Evolutionary conservation across 2,113 vertebrate genomes (phyloP).

Genomic region (Blennius ocellaris): DNA sequence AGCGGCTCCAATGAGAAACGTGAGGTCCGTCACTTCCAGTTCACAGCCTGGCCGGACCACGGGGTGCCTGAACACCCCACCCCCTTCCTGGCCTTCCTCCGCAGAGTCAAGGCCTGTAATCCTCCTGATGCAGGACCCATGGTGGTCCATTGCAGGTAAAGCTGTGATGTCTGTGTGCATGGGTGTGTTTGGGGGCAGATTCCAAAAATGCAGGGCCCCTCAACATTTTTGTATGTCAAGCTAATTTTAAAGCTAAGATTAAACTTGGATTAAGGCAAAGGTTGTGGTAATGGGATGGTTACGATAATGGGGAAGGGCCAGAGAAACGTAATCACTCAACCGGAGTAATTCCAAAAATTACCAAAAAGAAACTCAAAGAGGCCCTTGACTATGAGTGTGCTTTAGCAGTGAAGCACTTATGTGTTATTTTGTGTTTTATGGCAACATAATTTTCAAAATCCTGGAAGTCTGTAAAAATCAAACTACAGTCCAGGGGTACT

Average conservation of each 20-base stretch:
- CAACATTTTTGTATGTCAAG: too few species aligned
- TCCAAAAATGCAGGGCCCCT: too few species aligned
- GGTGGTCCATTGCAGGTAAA: conserved; percentile 96
- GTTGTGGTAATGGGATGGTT: too few species aligned
- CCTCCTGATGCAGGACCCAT: conserved; percentile 97
- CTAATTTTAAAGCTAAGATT: too few species aligned
- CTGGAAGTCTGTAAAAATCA: conserved; percentile 36
- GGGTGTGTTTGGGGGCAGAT: background rate
- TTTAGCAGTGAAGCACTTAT: conserved; percentile 39
- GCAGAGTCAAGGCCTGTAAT: conserved; percentile 96
- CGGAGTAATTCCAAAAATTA: conserved; percentile 15
- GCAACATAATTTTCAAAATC: conserved; percentile 38
- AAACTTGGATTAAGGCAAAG: too few species aligned
- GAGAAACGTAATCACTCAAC: too few species aligned
- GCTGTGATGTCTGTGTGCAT: too few species aligned
- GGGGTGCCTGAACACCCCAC: conserved; percentile 98
- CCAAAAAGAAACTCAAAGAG: conserved; percentile 33
- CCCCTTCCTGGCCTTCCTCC: conserved; percentile 95
- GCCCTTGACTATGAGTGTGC: background rate
- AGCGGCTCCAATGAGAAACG: conserved; percentile 93
- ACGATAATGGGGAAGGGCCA: too few species aligned
- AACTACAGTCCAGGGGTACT: conserved; percentile 36
- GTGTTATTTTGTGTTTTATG: conserved; percentile 56
- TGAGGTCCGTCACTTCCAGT: conserved; percentile 98
- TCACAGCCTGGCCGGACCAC: conserved; percentile 98